These are phyloP conservation scores for Cygnus atratus DNA, from an alignment of 2,113 vertebrate genomes.

Conservation along the genomic window DNA sequence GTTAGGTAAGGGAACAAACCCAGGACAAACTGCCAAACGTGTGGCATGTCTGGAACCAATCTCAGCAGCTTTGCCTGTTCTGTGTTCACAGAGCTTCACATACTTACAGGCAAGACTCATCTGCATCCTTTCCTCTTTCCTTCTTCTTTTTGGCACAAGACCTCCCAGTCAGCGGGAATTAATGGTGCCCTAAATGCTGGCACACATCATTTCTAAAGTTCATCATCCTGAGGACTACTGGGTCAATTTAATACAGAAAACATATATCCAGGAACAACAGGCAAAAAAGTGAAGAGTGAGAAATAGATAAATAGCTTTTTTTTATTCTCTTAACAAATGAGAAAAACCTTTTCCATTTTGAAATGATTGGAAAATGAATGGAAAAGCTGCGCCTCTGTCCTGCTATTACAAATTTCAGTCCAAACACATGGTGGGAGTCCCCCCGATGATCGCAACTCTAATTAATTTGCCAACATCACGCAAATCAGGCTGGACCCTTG, in stretches of 20 bases:
- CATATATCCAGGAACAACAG: background rate
- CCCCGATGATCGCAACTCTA: background rate
- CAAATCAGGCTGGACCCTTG: background rate
- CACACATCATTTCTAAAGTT: background rate
- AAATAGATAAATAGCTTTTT: background rate
- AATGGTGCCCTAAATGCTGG: background rate
- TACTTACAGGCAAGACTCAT: background rate
- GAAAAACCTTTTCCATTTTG: background rate
- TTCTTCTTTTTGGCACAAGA: background rate
- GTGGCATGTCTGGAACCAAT: accelerated
- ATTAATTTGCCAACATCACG: background rate
- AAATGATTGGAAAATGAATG: no score
- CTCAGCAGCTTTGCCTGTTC: background rate
- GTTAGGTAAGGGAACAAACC: background rate
- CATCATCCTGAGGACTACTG: background rate
- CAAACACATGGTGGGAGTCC: background rate
- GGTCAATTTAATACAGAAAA: background rate
- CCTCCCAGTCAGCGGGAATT: background rate
- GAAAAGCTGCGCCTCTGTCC: background rate
- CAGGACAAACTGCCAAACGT: background rate
- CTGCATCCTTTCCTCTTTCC: background rate
- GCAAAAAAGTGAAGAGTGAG: background rate
- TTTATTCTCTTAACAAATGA: background rate
- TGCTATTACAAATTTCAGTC: background rate
- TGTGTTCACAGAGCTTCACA: background rate